A percentile compares a stretch with the other conserved stretches of the same genome.
phyloP scores from a whole-genome alignment of 2,888 invertebrate species.

The Scaptomyza flava region DNA sequence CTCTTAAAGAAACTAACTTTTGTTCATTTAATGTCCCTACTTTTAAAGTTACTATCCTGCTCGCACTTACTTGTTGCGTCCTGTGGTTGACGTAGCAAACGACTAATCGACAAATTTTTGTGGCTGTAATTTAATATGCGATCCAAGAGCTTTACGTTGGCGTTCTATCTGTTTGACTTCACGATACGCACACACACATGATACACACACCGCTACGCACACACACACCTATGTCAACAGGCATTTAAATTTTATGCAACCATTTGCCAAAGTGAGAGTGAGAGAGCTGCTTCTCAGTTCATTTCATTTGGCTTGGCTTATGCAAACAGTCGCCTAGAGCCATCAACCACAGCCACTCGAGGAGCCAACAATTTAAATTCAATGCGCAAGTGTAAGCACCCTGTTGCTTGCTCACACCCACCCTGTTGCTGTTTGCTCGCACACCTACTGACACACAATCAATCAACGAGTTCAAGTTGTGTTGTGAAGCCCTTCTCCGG shows the following conservation, averaged over 20 bases:
- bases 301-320: constrained; percentile 73
- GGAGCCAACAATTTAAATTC: constrained; percentile 70
- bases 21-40: neutral
- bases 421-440: constrained; percentile 4
- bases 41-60: neutral
- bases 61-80: constrained; percentile 62
- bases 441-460: constrained; percentile 61
- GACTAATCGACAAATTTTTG: constrained; percentile 69
- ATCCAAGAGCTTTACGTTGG: constrained; percentile 64
- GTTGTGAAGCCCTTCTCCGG: constrained; percentile 6
- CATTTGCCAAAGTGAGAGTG: neutral
- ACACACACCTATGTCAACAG: constrained; percentile 57
- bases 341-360: constrained; percentile 52
- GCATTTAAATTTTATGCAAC: constrained; percentile 57
- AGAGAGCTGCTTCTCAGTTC: constrained; percentile 47
- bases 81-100: constrained; percentile 31
- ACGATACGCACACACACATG: constrained; percentile 18
- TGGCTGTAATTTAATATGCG: constrained; percentile 75
- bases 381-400: constrained; percentile 43
- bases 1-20: neutral
- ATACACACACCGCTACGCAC: constrained; percentile 1
- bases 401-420: constrained; percentile 12
- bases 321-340: constrained; percentile 64
- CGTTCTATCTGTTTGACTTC: constrained; percentile 43
- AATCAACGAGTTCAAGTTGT: constrained; percentile 71